phyloP scores from a whole-genome alignment of 1,140 invertebrate genomes.

The Trinorchestia longiramus region DNA sequence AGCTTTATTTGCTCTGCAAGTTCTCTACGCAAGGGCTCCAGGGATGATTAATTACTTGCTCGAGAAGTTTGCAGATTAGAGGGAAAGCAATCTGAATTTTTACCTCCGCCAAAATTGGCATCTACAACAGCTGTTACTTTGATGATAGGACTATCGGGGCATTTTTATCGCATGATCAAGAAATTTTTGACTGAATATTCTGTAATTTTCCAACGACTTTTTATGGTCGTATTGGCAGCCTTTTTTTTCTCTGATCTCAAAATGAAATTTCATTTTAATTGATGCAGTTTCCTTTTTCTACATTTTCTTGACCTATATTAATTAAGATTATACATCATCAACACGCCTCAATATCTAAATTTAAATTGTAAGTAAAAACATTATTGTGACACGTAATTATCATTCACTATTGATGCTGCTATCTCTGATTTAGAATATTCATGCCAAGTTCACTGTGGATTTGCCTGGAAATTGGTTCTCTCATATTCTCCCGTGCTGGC shows the following conservation, averaged over 20 bases:
- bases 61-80: constrained; percentile 7
- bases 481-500: not conserved
- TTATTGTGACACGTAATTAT: not conserved
- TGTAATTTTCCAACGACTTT: not conserved
- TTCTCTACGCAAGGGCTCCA: not conserved
- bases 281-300: not conserved
- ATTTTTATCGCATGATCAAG: not conserved
- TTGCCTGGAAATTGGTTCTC: not conserved
- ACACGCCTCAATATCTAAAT: not conserved
- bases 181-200: not conserved
- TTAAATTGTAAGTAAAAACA: too few species aligned
- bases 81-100: constrained; percentile 1
- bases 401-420: not conserved
- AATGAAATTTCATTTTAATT: not conserved
- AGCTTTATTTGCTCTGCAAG: not conserved
- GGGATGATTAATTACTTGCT: not conserved
- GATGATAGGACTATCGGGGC: not conserved
- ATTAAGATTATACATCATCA: not conserved
- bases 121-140: constrained; percentile 1
- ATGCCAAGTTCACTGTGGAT: not conserved
- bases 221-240: not conserved
- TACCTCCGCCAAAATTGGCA: not conserved
- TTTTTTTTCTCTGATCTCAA: too few species aligned
- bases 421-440: not conserved
- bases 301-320: not conserved